Percentiles rank a stretch among this genome's conserved stretches.
phyloP scores from a whole-genome alignment of 2,888 invertebrate genomes.

The Eugnorisma glareosa region DNA sequence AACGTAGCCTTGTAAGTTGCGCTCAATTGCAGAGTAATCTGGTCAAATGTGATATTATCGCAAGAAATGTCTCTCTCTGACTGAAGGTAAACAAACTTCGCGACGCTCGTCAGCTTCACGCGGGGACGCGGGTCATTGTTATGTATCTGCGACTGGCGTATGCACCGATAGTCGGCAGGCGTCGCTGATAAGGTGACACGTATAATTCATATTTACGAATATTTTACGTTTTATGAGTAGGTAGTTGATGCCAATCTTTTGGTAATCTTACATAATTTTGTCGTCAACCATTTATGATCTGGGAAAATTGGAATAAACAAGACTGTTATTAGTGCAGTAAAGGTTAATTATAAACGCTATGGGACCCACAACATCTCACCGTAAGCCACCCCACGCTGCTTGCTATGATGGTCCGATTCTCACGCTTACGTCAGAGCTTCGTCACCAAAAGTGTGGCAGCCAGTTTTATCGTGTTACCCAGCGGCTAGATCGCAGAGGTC shows the following conservation, averaged over 20 bases:
- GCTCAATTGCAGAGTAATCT: slow-evolving; percentile 1
- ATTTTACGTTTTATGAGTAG: neutral
- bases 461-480: too few relatives aligned
- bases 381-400: too few relatives aligned
- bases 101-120: slow-evolving; percentile 2
- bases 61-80: neutral
- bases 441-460: too few relatives aligned
- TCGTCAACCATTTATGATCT: slow-evolving; percentile 24
- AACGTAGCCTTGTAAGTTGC: neutral
- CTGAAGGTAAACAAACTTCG: neutral
- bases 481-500: too few relatives aligned
- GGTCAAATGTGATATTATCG: slow-evolving; percentile 4
- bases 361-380: too few relatives aligned
- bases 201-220: neutral
- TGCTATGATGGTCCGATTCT: too few relatives aligned
- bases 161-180: neutral
- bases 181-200: neutral
- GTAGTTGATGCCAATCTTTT: neutral
- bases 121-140: neutral
- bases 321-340: neutral
- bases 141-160: slow-evolving; percentile 8
- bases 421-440: too few relatives aligned
- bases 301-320: neutral
- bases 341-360: neutral
- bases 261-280: neutral